Evolutionary conservation across 1,140 invertebrate species (phyloP).

Genomic region (Magallana gigas): DNA sequence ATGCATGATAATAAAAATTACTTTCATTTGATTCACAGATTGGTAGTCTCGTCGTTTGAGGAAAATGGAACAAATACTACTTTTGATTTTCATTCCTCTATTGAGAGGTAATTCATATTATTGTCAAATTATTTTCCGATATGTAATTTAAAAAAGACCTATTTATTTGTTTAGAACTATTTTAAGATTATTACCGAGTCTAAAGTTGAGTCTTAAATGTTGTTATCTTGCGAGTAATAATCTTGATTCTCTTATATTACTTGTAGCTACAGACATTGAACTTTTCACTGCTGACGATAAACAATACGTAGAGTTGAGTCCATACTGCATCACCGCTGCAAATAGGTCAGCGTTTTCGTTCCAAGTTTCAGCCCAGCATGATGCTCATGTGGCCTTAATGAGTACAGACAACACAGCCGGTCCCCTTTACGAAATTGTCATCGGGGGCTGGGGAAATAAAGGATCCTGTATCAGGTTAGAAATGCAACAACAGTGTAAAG

Average conservation of each 20-base stretch:
- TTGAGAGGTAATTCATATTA: no score
- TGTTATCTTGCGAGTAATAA: no score
- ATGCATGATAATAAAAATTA: no score
- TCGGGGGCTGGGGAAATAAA: constrained; percentile 62
- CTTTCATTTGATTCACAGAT: no score
- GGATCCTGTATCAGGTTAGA: constrained; percentile 57
- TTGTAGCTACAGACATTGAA: neutral
- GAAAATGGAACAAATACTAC: no score
- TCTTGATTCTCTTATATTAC: neutral
- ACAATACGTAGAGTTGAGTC: constrained; percentile 50
- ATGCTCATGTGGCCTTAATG: constrained; percentile 64
- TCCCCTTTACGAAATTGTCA: constrained; percentile 65
- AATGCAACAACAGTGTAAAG: constrained; percentile 44
- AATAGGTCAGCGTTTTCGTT: constrained; percentile 57
- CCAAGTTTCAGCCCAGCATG: constrained; percentile 60
- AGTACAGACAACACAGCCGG: constrained; percentile 25
- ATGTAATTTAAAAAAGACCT: no score
- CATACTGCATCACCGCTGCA: constrained; percentile 48
- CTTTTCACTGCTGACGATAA: neutral
- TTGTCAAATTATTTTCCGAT: no score
- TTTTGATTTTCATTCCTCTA: no score
- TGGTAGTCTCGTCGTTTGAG: no score
- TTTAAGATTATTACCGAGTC: no score
- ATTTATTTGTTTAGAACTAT: no score
- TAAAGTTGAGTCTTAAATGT: no score